These are phyloP conservation scores for Lomographa bimaculata DNA, from an alignment of 2,888 invertebrate species.

Conservation along the genomic window DNA sequence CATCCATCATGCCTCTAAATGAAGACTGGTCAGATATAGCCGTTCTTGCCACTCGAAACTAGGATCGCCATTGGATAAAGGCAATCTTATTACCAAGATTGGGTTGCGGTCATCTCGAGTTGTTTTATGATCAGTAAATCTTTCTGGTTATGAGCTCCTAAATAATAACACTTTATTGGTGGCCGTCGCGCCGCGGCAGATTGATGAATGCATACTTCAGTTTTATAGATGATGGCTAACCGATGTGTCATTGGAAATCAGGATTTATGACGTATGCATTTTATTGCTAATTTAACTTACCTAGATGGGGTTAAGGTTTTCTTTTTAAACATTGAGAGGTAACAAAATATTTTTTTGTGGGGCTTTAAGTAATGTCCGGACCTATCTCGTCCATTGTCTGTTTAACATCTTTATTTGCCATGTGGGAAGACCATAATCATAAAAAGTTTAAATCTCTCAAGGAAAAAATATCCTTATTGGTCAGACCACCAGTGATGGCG, in stretches of 20 bases:
- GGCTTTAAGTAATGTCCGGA: no score
- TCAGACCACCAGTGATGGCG: conserved; percentile 37
- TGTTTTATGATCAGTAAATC: conserved; percentile 77
- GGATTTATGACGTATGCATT: conserved; percentile 66
- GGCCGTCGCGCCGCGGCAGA: conserved; percentile 55
- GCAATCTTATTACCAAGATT: conserved; percentile 41
- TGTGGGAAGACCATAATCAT: conserved; percentile 3
- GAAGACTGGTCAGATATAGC: conserved; percentile 58
- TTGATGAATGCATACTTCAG: conserved; percentile 69
- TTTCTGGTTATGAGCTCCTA: conserved; percentile 75
- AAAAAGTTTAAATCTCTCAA: background rate
- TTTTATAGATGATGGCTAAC: conserved; percentile 65
- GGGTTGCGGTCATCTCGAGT: conserved; percentile 60
- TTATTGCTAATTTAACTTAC: conserved; percentile 70
- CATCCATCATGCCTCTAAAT: conserved; percentile 69
- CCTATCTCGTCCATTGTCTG: no score
- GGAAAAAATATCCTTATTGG: conserved; percentile 17
- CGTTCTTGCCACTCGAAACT: conserved; percentile 52
- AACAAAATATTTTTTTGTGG: no score
- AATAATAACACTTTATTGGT: conserved; percentile 79
- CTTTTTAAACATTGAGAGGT: conserved; percentile 18
- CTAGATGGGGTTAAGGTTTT: conserved; percentile 39
- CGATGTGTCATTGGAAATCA: conserved; percentile 46
- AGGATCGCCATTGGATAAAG: conserved; percentile 50
- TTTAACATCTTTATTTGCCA: conserved; percentile 4